Conservation (phyloP, 2,797 vertebrate genomes). For the Chelon auratus region DNA sequence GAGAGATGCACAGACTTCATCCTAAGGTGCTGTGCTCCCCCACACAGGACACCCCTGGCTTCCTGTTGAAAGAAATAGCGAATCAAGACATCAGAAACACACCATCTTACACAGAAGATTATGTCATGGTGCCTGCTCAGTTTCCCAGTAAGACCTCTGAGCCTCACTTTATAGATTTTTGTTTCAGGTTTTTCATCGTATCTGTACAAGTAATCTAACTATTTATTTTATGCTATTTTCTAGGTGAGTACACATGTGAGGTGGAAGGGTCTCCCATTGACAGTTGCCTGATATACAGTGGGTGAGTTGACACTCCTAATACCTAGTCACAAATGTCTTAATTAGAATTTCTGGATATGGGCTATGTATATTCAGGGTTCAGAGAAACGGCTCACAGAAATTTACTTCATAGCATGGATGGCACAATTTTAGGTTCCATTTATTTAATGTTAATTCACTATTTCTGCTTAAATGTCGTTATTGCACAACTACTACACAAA, state of each 20-base stretch:
- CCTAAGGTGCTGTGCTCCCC: slow-evolving; percentile 83
- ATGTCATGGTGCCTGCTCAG: slow-evolving; percentile 93
- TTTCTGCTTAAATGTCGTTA: no score
- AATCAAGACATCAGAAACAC: slow-evolving; percentile 86
- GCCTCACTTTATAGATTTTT: not conserved
- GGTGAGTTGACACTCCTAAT: slow-evolving; percentile 83
- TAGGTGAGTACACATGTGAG: slow-evolving; percentile 88
- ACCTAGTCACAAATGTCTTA: not conserved
- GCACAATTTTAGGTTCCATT: not conserved
- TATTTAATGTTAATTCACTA: no score
- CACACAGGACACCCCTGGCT: slow-evolving; percentile 75
- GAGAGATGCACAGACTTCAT: slow-evolving; percentile 86
- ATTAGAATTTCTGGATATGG: not conserved
- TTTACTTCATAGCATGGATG: not conserved
- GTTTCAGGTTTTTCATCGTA: not conserved
- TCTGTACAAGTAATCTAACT: slow-evolving; percentile 4
- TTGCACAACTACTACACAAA: no score
- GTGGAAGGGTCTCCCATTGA: slow-evolving; percentile 83
- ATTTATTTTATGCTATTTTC: slow-evolving; percentile 28
- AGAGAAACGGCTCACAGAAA: no score
- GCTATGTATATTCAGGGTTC: no score
- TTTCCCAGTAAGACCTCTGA: slow-evolving; percentile 85
- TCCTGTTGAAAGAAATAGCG: slow-evolving; percentile 85
- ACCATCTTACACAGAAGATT: slow-evolving; percentile 91
- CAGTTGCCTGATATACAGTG: slow-evolving; percentile 90